Conservation (phyloP, 1,140 invertebrate genomes). For the Neotoxoptera formosana region DNA sequence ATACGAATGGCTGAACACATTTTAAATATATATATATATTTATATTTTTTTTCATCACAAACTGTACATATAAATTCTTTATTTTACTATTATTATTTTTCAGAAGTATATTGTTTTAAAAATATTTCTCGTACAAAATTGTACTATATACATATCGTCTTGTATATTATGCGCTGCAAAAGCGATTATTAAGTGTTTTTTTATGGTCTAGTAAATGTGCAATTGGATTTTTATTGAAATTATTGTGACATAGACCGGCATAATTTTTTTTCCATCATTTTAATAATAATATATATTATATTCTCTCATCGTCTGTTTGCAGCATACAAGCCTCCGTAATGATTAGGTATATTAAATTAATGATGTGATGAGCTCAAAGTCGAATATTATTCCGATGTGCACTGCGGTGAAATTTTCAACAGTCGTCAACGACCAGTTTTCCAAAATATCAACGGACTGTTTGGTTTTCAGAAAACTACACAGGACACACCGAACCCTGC, state of each 20-base stretch:
- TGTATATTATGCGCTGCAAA: not conserved
- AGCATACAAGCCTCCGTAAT: not conserved
- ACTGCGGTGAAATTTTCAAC: not conserved
- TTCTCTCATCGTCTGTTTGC: not conserved
- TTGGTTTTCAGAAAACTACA: not conserved
- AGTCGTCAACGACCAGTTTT: not conserved
- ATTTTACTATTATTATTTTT: conserved; percentile 5
- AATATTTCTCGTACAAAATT: not conserved
- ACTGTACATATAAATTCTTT: not conserved
- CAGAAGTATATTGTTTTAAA: not conserved
- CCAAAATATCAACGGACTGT: not conserved
- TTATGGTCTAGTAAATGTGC: not conserved
- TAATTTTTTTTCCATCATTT: not conserved
- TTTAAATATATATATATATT: not conserved
- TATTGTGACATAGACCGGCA: not conserved
- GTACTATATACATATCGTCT: not conserved
- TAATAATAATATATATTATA: not conserved
- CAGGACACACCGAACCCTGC: not conserved
- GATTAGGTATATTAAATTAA: not conserved
- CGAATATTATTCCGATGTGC: not conserved
- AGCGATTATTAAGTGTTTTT: not conserved
- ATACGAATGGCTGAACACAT: not conserved
- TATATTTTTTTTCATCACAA: not conserved
- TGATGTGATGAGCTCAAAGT: not conserved
- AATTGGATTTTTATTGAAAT: conserved; percentile 13